phyloP scores from a whole-genome alignment of 2,797 vertebrate species.

The Percopsis omiscomaycus region DNA sequence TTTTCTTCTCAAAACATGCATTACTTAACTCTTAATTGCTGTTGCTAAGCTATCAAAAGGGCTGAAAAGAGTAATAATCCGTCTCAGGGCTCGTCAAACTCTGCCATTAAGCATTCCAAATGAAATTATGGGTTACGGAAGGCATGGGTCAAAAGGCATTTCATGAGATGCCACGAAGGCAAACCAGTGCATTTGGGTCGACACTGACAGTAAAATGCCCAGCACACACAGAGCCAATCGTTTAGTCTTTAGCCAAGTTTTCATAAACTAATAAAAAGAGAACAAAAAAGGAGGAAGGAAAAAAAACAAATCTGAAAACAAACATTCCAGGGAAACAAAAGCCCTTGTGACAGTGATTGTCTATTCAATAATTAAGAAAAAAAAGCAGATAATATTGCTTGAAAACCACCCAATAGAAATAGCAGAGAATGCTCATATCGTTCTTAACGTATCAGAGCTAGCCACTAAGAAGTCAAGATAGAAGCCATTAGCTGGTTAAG shows the following conservation, averaged over 20 bases:
- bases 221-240: conserved; percentile 74
- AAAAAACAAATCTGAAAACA: conserved; percentile 34
- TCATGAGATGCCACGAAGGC: conserved; percentile 76
- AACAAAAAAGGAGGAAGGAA: conserved; percentile 5
- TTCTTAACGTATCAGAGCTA: conserved; percentile 54
- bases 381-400: conserved; percentile 74
- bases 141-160: conserved; percentile 81
- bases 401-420: conserved; percentile 70
- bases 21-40: conserved; percentile 13
- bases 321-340: conserved; percentile 82
- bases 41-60: conserved; percentile 39
- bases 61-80: conserved; percentile 42
- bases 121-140: conserved; percentile 72
- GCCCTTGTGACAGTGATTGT: conserved; percentile 85
- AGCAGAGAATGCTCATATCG: conserved; percentile 56
- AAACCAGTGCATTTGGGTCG: conserved; percentile 76
- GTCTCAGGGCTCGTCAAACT: conserved; percentile 57
- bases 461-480: conserved; percentile 55
- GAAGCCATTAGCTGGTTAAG: conserved; percentile 60
- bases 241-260: conserved; percentile 71
- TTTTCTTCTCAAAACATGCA: background rate
- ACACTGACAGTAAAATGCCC: conserved; percentile 78
- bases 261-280: conserved; percentile 51
- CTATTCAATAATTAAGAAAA: conserved; percentile 75
- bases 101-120: conserved; percentile 61